Evolutionary conservation across 1,140 invertebrate species (phyloP), one percentile per base, ranked within the genome.

Genomic region (Idris sp.): DNA sequence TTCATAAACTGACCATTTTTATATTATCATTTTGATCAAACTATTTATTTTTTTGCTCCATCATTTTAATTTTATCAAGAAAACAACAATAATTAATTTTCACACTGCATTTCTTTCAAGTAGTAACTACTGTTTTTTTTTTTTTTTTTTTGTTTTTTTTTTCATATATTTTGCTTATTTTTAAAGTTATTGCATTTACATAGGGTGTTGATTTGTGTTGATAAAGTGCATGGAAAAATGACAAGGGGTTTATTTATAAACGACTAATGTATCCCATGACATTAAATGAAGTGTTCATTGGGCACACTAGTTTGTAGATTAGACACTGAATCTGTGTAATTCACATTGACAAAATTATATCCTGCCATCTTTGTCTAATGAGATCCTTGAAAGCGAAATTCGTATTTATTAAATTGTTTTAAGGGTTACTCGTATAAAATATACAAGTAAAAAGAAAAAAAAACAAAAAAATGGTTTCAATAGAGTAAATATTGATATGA

Each of bases 141-240:
- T 22, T 22, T 22, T 6, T 22, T 22, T 22, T 22, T 22, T 2
- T 22, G 19, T 22, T 4, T 4, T 6, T 2, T 22, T 22, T 22
- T 22, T 22, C 19, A 22, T 13, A 15, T 43, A 44, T 36, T 62
- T 62, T 46, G 22, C 25, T 53, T 64, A 36, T 41, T 40, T 16
- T 40, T 31, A 26, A 41, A 38, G 58, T 46, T 38, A 72, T 64
- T 65, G 53, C 69, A 67, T 74, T 74, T 74, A 74, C 46, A 48
- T 74, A 59, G 46, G 41, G 40, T 59, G 30, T 74, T 62, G 49
- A 49, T 54, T 65, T 53, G 48, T 65, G 31, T 56, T 67, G 43
- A 15, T 38, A 13, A 51, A 51, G 40, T 48, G 22, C 4, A 30
- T 9, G 28, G 28, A 28, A 41, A 10, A 36, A 38, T 33, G 31